Evolutionary conservation across 2,113 vertebrate species (phyloP).

Genomic region (Ia io): DNA sequence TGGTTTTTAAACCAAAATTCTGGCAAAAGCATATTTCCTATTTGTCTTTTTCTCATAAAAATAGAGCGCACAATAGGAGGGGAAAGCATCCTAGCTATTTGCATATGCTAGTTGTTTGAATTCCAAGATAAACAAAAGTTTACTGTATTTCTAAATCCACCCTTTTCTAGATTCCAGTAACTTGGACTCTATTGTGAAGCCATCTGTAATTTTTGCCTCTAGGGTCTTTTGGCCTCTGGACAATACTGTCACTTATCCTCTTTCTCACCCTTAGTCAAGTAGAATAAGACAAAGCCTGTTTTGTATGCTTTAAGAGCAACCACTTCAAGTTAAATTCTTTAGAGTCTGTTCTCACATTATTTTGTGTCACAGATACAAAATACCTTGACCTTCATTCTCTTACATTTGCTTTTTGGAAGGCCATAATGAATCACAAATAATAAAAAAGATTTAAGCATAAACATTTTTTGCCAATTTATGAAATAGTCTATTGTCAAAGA

Average conservation of each 20-base stretch:
- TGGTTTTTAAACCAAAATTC: slow-evolving; percentile 48
- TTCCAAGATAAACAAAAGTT: slow-evolving; percentile 60
- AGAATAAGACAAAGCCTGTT: slow-evolving; percentile 41
- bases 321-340: slow-evolving; percentile 58
- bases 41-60: slow-evolving; percentile 29
- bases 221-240: slow-evolving; percentile 39
- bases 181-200: slow-evolving; percentile 31
- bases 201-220: slow-evolving; percentile 47
- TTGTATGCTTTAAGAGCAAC: slow-evolving; percentile 3
- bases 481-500: background rate
- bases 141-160: slow-evolving; percentile 11
- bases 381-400: slow-evolving; percentile 29
- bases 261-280: slow-evolving; percentile 27
- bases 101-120: slow-evolving; percentile 9
- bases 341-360: slow-evolving; percentile 41
- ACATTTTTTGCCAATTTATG: background rate
- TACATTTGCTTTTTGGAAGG: background rate
- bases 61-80: background rate
- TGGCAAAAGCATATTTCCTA: background rate
- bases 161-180: slow-evolving; percentile 40
- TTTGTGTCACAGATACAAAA: slow-evolving; percentile 54
- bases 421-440: slow-evolving; percentile 34
- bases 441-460: slow-evolving; percentile 35
- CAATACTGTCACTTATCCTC: slow-evolving; percentile 33
- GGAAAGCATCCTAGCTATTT: slow-evolving; percentile 30